Base-by-base conservation (phyloP, 1,140 invertebrate genomes). In the Lasaia peninsularis region DNA sequence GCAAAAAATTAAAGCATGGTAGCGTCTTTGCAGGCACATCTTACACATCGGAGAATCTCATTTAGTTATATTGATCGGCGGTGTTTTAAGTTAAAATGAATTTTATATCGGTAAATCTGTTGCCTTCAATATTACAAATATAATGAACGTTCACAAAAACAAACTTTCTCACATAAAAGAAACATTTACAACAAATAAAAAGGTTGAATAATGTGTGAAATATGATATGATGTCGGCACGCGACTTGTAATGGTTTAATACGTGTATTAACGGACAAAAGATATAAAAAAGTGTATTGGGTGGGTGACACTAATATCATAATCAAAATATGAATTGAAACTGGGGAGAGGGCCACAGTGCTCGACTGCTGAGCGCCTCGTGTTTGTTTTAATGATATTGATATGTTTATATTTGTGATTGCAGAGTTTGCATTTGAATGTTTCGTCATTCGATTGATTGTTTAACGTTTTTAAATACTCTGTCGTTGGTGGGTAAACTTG, bases 171-270 rank as follows among this genome's bases (percentile, higher is more conserved):
- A 56, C 21, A 49, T 18, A 60, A 71, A 69, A 66, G 52, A 63
- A 56, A 71, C 69, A 75, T 73, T 69, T 68, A 75, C 66, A 72
- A 71, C 68, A 78, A 80, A 74, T 71, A 71, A 66, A 73, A 62
- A 67, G 37, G 50, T 52, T 59, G 62, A 69, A 67, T 64, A 68
- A 72, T 64, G 73, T 76, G 70, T 78, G 74, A 81, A 82, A 79
- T 77, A 76, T 74, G 65, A 73, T 76, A 81, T 83, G 67, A 72
- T 80, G 54, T 73, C 62, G 80, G 66, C 85, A 88, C 85, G 81
- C 70, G 85, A 75, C 85, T 78, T 67, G 70, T 85, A 86, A 88
- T 86, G 77, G 80, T 73, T 86, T 88, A 88, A 88, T 88, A 76
- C 69, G 80, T 82, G 80, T 88, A 86, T 88, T 87, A 84, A 72